Base-by-base conservation (phyloP, 2,888 invertebrate species). In the Eilema griseolum region DNA sequence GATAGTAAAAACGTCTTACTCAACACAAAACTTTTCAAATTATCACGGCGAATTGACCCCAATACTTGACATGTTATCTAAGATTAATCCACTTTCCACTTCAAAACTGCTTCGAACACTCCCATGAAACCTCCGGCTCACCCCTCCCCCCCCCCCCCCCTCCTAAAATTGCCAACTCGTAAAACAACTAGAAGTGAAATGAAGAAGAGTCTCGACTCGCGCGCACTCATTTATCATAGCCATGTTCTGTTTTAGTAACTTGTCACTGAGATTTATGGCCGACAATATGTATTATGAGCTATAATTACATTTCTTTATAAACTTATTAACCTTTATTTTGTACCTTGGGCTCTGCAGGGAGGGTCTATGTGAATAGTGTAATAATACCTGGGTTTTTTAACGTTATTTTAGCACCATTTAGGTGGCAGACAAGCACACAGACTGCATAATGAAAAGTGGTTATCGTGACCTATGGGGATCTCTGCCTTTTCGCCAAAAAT, bases 221-320 rank as follows among this genome's bases (percentile, higher is more conserved):
- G 31, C 70, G 67, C 74, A 73, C 78, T 81, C 82, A 82, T 89
- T 85, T 84, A 86, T 89, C 86, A 85, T 82, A 79, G 74, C 75
- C 73, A 71, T 66, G 72, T 69, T 80, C 81, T 83, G 80, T 83
- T 86, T 83, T 85, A 81, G 86, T 83, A 87, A 86, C 86, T 88
- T 88, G 86, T 86, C 88, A 79, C 81, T 62, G 70, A 86, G 86
- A 89, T 89, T 89, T 88, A 88, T 84, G 79, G 70, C 73, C 46
- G 76, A 81, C 81, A 76, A 82, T 72, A 80, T 83, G 72, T 74
- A 78, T 71, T 73, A 75, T 64, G 70, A 77, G 62, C 78, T 80
- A 77, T 85, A 84, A 84, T 83, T 86, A 83, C 79, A 78, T 74
- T 67, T 61, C 46, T 3, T 41, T 69, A 26, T 66, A 52, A 14